These are phyloP conservation scores for Hesperia comma DNA, from an alignment of 2,888 invertebrate genomes.

Conservation along the genomic window DNA sequence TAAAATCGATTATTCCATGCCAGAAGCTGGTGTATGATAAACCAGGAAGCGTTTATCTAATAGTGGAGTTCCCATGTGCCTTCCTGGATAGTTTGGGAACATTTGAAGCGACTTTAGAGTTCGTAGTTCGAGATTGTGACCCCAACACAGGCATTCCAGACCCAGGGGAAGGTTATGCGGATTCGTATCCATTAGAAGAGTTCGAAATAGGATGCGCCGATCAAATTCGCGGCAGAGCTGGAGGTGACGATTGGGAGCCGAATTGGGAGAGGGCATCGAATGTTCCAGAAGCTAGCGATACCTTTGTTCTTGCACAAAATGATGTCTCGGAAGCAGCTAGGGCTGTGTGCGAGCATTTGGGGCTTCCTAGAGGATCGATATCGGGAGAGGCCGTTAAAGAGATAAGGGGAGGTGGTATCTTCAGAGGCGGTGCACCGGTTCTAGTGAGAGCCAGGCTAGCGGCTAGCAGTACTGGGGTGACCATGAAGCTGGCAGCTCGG, in stretches of 20 bases:
- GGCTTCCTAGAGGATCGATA: constrained; percentile 63
- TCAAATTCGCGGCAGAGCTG: constrained; percentile 65
- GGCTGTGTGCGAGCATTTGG: constrained; percentile 72
- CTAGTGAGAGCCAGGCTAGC: constrained; percentile 93
- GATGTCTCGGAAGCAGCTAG: constrained; percentile 68
- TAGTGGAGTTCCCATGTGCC: constrained; percentile 86
- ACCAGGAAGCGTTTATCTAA: constrained; percentile 92
- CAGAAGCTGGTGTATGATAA: constrained; percentile 93
- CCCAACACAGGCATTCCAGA: constrained; percentile 96
- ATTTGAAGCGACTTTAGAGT: constrained; percentile 96
- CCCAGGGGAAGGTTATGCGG: constrained; percentile 97
- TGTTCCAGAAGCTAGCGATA: constrained; percentile 93
- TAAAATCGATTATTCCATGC: constrained; percentile 89
- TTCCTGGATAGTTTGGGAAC: constrained; percentile 88
- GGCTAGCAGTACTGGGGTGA: constrained; percentile 90
- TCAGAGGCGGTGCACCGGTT: constrained; percentile 95
- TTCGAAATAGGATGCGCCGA: constrained; percentile 73
- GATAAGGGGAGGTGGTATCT: constrained; percentile 87
- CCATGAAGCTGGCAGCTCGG: constrained; percentile 96
- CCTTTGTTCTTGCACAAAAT: constrained; percentile 91
- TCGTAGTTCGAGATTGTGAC: constrained; percentile 98
- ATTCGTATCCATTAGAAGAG: constrained; percentile 98
- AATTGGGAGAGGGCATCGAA: constrained; percentile 91
- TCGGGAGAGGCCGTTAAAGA: constrained; percentile 73
- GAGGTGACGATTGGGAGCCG: constrained; percentile 78